Conservation (phyloP, 37 sponge, comb jelly and placozoan genomes). For the Eunapius fragilis region DNA sequence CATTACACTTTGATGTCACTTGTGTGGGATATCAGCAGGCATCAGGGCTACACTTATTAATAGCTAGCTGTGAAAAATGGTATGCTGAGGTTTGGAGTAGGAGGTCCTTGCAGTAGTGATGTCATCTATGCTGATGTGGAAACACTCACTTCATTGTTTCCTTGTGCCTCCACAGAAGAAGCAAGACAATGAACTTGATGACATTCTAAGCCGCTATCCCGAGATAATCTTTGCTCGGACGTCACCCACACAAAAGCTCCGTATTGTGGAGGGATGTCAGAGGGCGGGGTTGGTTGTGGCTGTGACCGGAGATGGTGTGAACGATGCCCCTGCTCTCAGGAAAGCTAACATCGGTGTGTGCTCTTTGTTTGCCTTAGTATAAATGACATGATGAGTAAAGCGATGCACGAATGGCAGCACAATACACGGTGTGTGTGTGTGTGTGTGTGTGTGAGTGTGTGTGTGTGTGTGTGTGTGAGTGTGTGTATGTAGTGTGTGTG, state of each 20-base stretch:
- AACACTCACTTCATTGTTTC: neutral
- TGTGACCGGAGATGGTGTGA: slow-evolving; percentile 99
- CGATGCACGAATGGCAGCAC: too few species aligned
- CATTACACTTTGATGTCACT: too few species aligned
- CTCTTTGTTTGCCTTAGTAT: too few species aligned
- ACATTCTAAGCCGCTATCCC: slow-evolving; percentile 52
- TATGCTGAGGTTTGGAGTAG: too few species aligned
- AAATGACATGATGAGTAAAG: too few species aligned
- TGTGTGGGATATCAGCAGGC: too few species aligned
- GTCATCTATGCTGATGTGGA: neutral
- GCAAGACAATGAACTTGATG: slow-evolving; percentile 80
- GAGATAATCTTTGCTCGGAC: slow-evolving; percentile 99
- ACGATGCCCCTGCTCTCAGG: slow-evolving; percentile 99
- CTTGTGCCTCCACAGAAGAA: slow-evolving; percentile 53
- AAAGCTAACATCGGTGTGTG: slow-evolving; percentile 93
- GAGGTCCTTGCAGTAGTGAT: neutral
- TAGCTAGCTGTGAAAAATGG: too few species aligned
- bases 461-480: too few species aligned
- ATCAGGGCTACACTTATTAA: too few species aligned
- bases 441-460: too few species aligned
- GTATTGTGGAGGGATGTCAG: slow-evolving; percentile 97
- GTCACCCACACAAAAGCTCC: slow-evolving; percentile 98
- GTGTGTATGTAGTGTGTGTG: too few species aligned
- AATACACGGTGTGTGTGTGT: too few species aligned
- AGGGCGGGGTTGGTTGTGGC: slow-evolving; percentile 95